A percentile compares a stretch with the other conserved stretches of the same genome.
Conservation (phyloP, 2,888 invertebrate genomes). For the Tetragnatha montana region DNA sequence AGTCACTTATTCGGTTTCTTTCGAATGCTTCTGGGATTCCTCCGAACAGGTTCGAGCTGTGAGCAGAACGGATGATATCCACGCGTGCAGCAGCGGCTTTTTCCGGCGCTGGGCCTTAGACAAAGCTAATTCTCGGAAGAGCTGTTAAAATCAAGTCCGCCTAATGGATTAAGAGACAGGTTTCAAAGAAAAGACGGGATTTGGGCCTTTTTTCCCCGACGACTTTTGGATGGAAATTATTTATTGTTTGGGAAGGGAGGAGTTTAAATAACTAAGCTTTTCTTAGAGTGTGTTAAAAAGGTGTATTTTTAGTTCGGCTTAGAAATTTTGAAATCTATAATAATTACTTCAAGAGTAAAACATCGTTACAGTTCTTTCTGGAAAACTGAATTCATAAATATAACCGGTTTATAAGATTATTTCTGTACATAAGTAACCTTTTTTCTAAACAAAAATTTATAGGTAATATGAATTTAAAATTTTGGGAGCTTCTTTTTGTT, state of each 20-base stretch:
- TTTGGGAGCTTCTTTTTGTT: too few relatives aligned
- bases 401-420: too few relatives aligned
- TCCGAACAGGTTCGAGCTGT: constrained; percentile 2
- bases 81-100: background rate
- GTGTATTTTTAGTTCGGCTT: background rate
- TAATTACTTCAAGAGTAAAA: too few relatives aligned
- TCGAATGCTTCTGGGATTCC: constrained; percentile 17
- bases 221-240: too few relatives aligned
- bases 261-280: background rate
- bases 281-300: background rate
- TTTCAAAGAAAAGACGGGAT: background rate
- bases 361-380: too few relatives aligned
- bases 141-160: constrained; percentile 12
- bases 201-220: too few relatives aligned
- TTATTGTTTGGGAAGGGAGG: background rate
- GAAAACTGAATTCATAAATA: too few relatives aligned
- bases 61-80: constrained; percentile 3
- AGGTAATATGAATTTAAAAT: too few relatives aligned
- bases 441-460: too few relatives aligned
- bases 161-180: constrained; percentile 6
- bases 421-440: too few relatives aligned
- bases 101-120: background rate
- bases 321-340: too few relatives aligned
- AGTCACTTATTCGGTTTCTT: constrained; percentile 44
- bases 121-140: constrained; percentile 12